Base-by-base conservation (phyloP, 30 jellyfish, hydroid and myxozoan genomes). In the Rhopilema esculentum region DNA sequence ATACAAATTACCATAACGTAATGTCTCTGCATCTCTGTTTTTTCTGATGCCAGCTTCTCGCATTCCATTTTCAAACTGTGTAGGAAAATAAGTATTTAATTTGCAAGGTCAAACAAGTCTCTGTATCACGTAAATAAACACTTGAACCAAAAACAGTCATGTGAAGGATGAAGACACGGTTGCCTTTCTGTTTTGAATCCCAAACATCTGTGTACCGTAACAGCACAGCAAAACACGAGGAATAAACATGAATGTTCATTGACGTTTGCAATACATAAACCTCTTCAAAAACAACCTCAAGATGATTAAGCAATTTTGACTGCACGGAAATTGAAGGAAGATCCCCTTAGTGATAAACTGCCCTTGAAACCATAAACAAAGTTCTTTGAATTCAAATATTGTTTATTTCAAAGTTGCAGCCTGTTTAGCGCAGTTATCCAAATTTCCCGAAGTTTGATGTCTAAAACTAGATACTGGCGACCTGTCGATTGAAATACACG, bases 21-120 rank as follows among this genome's bases (percentile, higher is more conserved):
- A 31, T 97, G 98, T 76, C 99, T 73, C 75, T 95, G 99, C 99
- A 95, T 95, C 33, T 95, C 99, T 70, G 99, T 95, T 69, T 95
- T 95, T 79, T 95, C 99, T 6, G 97, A 77, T 15, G 99, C 99
- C 71, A 95, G 92, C 84, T 95, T 95, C 70, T 95, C 99, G 80
- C 98, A 91, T 64, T 95, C 99, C 82, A 95, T 33, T 66, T 95
- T 95, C 73, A 95, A 72, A 82, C 99, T 95, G 70, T 53, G 76
- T 72, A 52, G 70, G 69, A 52, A 67, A 25, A 40, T 71, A 8
- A 69, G 50, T 2, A 40, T 40, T 40, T 12, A 40, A 40, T 40
- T 40, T 12, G 57, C 57, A 40, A 40, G 6, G 12, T 40, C 83
- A 29, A 80, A 62, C 61, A 67, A 40, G 12, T 40, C 57, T 40